Percentiles rank a stretch among this genome's conserved stretches.
Evolutionary conservation across 1,140 invertebrate genomes (phyloP).

Genomic region (Drosophila teissieri): DNA sequence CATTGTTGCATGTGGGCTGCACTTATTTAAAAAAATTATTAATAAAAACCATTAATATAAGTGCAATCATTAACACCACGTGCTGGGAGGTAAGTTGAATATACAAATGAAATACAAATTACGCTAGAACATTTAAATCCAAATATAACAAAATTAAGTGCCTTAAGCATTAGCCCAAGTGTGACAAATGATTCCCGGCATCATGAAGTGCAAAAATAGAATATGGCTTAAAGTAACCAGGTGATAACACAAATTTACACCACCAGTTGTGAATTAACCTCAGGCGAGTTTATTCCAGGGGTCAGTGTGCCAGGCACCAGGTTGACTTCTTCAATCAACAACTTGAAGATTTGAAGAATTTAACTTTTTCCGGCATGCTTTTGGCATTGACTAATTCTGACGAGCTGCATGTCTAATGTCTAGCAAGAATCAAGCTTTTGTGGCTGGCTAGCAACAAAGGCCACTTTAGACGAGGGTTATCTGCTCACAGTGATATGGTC

Average conservation of each 20-base stretch:
- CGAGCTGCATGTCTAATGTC: slow-evolving; percentile 47
- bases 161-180: neutral
- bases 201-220: slow-evolving; percentile 23
- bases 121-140: too few relatives aligned
- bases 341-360: slow-evolving; percentile 6
- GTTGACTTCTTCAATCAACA: slow-evolving; percentile 7
- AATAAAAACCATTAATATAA: too few relatives aligned
- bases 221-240: slow-evolving; percentile 4
- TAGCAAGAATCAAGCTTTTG: slow-evolving; percentile 16
- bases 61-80: too few relatives aligned
- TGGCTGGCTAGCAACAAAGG: slow-evolving; percentile 23
- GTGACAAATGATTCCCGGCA: slow-evolving; percentile 6
- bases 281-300: slow-evolving; percentile 20
- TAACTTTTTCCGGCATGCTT: slow-evolving; percentile 38
- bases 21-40: too few relatives aligned
- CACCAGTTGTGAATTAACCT: slow-evolving; percentile 29
- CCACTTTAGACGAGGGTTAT: slow-evolving; percentile 36
- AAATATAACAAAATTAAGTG: too few relatives aligned
- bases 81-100: neutral
- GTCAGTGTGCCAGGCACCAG: slow-evolving; percentile 39
- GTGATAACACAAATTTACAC: neutral
- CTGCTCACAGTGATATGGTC: slow-evolving; percentile 27
- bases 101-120: neutral
- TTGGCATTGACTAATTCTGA: slow-evolving; percentile 47
- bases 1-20: neutral